phyloP scores from a whole-genome alignment of 2,113 vertebrate species.

The Chascanopsetta lugubris region DNA sequence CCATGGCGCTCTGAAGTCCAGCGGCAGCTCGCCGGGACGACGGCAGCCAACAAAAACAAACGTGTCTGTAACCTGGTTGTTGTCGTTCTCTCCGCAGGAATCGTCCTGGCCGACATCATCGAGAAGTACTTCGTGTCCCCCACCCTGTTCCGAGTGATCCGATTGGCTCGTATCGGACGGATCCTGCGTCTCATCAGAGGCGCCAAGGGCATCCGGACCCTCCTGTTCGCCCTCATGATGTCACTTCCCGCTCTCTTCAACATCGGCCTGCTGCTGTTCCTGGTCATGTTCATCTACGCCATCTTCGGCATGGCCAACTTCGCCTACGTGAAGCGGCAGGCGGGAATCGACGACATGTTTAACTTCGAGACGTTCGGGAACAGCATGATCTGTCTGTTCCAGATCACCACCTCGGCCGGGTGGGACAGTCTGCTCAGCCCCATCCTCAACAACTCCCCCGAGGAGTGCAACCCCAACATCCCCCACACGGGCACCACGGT shows the following conservation, averaged over 20 bases:
- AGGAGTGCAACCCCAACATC: constrained; percentile 87
- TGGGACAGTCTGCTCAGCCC: constrained; percentile 96
- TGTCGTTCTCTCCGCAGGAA: constrained; percentile 78
- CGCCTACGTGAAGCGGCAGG: constrained; percentile 92
- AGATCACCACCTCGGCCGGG: constrained; percentile 97
- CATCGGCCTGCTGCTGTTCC: constrained; percentile 95
- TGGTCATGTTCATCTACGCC: constrained; percentile 99
- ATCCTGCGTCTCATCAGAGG: constrained; percentile 94
- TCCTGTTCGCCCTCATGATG: constrained; percentile 99
- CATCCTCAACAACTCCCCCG: constrained; percentile 93
- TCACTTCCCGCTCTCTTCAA: constrained; percentile 96
- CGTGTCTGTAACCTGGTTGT: neutral
- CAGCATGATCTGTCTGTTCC: constrained; percentile 98
- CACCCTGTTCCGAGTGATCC: constrained; percentile 95
- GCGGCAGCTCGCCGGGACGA: too few relatives aligned
- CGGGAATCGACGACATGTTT: constrained; percentile 96
- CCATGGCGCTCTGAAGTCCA: too few relatives aligned
- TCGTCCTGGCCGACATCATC: constrained; percentile 97
- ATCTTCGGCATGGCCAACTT: constrained; percentile 99
- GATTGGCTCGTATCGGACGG: constrained; percentile 93
- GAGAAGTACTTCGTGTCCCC: constrained; percentile 99
- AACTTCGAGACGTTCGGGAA: constrained; percentile 98
- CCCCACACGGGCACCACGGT: constrained; percentile 84
- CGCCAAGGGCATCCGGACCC: constrained; percentile 95
- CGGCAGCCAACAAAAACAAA: too few relatives aligned